These are phyloP conservation scores for Xiphophorus birchmanni DNA, from an alignment of 2,797 vertebrate genomes.

Conservation along the genomic window DNA sequence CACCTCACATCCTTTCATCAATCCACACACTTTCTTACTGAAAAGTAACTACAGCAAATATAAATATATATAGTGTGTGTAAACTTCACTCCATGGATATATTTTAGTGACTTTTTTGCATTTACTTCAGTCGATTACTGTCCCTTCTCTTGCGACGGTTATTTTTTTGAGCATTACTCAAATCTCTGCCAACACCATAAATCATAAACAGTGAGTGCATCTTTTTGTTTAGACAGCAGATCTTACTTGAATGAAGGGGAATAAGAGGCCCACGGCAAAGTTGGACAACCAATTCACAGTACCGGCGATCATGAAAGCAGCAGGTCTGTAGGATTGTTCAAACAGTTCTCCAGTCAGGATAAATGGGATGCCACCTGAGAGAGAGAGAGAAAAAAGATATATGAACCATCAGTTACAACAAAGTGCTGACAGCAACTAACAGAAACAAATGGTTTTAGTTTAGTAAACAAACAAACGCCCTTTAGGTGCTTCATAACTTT, in stretches of 20 bases:
- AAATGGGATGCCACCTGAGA: constrained; percentile 92
- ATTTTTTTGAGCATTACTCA: background rate
- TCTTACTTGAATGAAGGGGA: constrained; percentile 94
- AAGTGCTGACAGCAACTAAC: background rate
- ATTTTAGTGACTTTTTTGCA: background rate
- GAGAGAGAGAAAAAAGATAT: background rate
- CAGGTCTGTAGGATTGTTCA: constrained; percentile 88
- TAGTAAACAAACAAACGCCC: background rate
- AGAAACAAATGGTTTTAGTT: constrained; percentile 7
- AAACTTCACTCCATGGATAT: background rate
- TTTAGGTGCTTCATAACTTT: background rate
- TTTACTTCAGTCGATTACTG: background rate
- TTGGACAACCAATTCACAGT: constrained; percentile 92
- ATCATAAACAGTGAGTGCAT: background rate
- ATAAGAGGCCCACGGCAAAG: constrained; percentile 90
- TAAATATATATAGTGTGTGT: no score
- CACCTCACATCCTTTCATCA: background rate
- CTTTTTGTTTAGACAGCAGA: background rate
- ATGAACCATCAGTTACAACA: constrained; percentile 17
- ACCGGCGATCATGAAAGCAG: constrained; percentile 92
- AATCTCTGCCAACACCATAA: background rate
- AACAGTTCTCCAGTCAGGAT: constrained; percentile 92
- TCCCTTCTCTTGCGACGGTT: background rate
- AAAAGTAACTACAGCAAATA: background rate
- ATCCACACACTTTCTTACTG: background rate